Evolutionary conservation across 2,113 vertebrate species (phyloP).

Genomic region (Asarcornis scutulata): DNA sequence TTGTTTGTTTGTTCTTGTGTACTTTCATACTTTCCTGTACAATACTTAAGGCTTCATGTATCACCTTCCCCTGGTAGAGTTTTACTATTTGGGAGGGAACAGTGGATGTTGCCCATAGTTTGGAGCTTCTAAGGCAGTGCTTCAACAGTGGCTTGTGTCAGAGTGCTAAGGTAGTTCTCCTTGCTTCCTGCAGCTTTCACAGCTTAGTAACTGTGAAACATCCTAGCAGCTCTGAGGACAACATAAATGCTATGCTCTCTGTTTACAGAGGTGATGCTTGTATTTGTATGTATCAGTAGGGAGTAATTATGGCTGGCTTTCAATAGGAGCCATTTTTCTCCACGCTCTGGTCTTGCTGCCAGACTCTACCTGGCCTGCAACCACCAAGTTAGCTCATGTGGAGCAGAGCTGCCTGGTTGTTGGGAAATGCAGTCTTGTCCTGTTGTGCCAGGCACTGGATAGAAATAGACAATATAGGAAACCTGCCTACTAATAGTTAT

Average conservation of each 20-base stretch:
- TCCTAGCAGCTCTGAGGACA: not conserved
- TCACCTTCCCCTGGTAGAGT: not conserved
- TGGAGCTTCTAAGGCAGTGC: not conserved
- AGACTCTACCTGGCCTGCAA: not conserved
- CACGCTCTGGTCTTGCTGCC: rapidly evolving
- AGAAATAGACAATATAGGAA: not conserved
- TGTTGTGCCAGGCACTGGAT: not conserved
- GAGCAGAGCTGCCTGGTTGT: not conserved
- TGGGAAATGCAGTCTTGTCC: not conserved
- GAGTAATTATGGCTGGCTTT: not conserved
- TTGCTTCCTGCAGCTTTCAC: not conserved
- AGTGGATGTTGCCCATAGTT: rapidly evolving
- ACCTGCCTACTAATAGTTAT: not conserved
- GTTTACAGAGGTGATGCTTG: not conserved
- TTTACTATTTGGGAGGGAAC: not conserved
- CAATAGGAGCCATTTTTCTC: not conserved
- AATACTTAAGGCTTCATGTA: not conserved
- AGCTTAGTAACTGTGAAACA: not conserved
- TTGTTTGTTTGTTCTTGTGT: not conserved
- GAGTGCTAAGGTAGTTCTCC: not conserved
- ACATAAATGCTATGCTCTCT: not conserved
- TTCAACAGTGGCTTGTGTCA: not conserved
- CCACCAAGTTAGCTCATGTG: not conserved
- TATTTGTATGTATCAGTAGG: not conserved
- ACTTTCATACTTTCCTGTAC: not conserved